These are phyloP conservation scores for Silurus aristotelis DNA, from an alignment of 2,797 vertebrate genomes.

Conservation along the genomic window DNA sequence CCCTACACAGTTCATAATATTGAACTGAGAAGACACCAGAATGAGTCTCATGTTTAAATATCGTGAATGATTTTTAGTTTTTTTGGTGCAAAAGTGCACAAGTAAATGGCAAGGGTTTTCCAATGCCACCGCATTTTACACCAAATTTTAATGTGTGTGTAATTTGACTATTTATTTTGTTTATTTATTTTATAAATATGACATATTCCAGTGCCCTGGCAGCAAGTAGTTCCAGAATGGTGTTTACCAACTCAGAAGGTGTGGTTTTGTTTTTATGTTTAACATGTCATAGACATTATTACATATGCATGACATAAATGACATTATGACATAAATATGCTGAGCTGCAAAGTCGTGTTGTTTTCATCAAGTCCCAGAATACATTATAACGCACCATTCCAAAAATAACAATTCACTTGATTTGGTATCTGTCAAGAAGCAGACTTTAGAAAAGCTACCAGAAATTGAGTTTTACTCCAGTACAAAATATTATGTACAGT, in stretches of 20 bases:
- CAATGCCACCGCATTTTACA: neutral
- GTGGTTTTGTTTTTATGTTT: neutral
- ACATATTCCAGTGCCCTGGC: neutral
- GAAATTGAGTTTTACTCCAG: neutral
- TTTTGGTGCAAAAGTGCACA: no score
- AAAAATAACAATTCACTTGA: neutral
- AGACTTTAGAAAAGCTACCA: neutral
- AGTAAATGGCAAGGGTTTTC: neutral
- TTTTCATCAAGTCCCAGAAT: neutral
- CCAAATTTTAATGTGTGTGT: neutral
- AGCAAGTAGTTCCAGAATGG: neutral
- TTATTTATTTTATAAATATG: neutral
- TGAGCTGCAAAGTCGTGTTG: neutral
- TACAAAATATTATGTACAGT: neutral
- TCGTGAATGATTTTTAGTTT: neutral
- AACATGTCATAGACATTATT: neutral
- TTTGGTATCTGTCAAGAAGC: neutral
- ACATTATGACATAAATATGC: neutral
- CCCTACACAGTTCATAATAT: neutral
- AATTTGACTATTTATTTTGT: neutral
- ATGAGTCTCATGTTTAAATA: neutral
- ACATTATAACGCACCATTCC: neutral
- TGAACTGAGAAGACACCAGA: neutral
- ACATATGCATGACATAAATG: neutral
- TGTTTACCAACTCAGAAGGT: neutral